Percentiles rank a stretch among this genome's conserved stretches.
phyloP scores from a whole-genome alignment of 2,113 vertebrate genomes.

The Chionodraco myersi region DNA sequence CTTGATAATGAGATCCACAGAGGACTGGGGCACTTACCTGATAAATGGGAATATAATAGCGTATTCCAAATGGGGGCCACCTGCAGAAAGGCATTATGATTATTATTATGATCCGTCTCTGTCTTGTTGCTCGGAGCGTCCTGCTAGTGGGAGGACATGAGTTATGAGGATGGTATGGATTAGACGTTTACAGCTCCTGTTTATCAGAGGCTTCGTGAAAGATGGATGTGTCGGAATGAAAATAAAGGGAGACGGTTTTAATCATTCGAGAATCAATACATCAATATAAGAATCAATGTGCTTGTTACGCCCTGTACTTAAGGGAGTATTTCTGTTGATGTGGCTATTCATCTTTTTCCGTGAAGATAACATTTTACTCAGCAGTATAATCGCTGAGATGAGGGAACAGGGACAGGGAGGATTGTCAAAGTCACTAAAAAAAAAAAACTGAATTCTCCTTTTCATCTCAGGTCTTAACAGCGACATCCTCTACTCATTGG shows the following conservation, averaged over 20 bases:
- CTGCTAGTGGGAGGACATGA: conserved; percentile 70
- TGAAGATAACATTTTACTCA: conserved; percentile 13
- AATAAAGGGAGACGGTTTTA: conserved; percentile 23
- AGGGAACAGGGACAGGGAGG: not conserved
- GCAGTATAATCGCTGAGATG: conserved; percentile 3
- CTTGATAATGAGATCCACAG: conserved; percentile 63
- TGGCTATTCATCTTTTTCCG: not conserved
- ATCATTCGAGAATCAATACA: conserved; percentile 44
- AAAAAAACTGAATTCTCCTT: not conserved
- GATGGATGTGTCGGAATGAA: conserved; percentile 41
- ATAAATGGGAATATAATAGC: conserved; percentile 73
- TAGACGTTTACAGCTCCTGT: conserved; percentile 56
- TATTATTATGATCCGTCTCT: conserved; percentile 79
- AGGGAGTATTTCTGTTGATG: conserved; percentile 22
- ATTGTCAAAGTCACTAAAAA: not conserved
- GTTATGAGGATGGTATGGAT: conserved; percentile 60
- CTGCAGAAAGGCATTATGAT: conserved; percentile 75
- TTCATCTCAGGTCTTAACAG: conserved; percentile 86
- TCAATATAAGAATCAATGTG: conserved; percentile 35
- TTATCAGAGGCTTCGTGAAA: conserved; percentile 46
- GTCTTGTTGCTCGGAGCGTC: conserved; percentile 74
- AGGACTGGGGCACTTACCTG: conserved; percentile 65
- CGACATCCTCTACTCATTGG: conserved; percentile 89
- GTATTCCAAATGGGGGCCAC: conserved; percentile 71
- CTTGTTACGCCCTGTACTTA: conserved; percentile 22